These are phyloP conservation scores for Lamprotornis superbus DNA, from an alignment of 2,113 vertebrate species.

Conservation along the genomic window DNA sequence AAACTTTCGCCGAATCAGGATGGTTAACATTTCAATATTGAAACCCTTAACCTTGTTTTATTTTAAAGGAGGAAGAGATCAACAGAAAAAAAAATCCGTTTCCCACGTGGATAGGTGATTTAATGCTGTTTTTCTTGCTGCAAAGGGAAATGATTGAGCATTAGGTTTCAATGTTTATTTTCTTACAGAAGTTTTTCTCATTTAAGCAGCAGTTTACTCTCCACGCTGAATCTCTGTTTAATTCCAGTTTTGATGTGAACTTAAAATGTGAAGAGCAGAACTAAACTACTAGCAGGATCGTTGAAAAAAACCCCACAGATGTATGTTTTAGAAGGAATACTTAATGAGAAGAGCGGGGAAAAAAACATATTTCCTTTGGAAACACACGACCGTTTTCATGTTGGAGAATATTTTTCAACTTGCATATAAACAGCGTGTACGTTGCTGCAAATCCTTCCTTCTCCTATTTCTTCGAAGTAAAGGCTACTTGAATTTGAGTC, in stretches of 20 bases:
- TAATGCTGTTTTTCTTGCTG: slow-evolving; percentile 81
- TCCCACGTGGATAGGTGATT: slow-evolving; percentile 79
- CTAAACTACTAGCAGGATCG: slow-evolving; percentile 22
- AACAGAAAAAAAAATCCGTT: slow-evolving; percentile 37
- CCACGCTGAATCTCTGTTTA: slow-evolving; percentile 61
- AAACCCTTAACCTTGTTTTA: slow-evolving; percentile 54
- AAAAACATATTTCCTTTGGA: background rate
- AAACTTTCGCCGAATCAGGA: slow-evolving; percentile 28
- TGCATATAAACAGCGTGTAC: background rate
- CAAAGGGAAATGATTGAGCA: slow-evolving; percentile 76
- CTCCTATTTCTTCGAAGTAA: background rate
- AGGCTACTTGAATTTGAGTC: background rate
- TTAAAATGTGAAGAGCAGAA: slow-evolving; percentile 69
- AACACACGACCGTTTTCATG: background rate
- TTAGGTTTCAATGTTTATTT: slow-evolving; percentile 84
- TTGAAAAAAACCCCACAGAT: slow-evolving; percentile 14
- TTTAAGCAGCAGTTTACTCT: slow-evolving; percentile 71
- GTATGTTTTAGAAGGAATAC: slow-evolving; percentile 48
- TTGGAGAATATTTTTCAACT: background rate
- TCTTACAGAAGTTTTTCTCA: slow-evolving; percentile 82
- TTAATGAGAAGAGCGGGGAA: background rate
- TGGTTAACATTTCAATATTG: slow-evolving; percentile 44
- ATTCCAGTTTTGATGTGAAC: slow-evolving; percentile 73
- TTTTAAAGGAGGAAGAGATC: slow-evolving; percentile 50
- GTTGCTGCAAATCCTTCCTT: background rate